Conservation (phyloP, 2,113 vertebrate species). For the Peromyscus polionotus region DNA sequence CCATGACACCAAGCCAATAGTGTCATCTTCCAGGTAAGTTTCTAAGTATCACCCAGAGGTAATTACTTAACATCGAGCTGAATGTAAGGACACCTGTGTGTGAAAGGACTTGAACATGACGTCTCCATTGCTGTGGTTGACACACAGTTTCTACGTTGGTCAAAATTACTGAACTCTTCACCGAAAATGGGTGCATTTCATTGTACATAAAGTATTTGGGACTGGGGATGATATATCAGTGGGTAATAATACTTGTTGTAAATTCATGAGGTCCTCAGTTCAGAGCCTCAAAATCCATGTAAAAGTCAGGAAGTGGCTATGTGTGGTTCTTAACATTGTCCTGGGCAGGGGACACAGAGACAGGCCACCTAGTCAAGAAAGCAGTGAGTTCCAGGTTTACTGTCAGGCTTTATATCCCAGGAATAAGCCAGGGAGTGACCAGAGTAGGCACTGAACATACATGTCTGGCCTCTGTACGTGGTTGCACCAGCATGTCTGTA, state of each 20-base stretch:
- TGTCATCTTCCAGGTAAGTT: not conserved
- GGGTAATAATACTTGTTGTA: not conserved
- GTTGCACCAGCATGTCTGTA: not conserved
- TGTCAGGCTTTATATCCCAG: not conserved
- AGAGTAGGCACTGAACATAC: not conserved
- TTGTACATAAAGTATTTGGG: not conserved
- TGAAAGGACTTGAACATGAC: not conserved
- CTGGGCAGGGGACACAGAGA: not conserved
- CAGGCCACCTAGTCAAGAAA: not conserved
- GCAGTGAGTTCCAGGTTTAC: not conserved
- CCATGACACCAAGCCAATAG: not conserved
- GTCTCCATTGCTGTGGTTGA: not conserved
- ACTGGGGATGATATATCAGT: not conserved
- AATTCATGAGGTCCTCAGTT: not conserved
- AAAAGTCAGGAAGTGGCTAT: not conserved
- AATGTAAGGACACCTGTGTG: not conserved
- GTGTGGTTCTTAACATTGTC: not conserved
- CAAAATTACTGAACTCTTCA: not conserved
- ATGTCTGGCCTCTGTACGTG: not conserved
- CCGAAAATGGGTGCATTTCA: not conserved
- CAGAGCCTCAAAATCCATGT: not conserved
- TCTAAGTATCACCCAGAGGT: not conserved
- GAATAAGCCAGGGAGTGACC: not conserved
- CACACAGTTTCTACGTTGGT: not conserved
- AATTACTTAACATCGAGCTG: not conserved